A percentile compares a stretch with the other conserved stretches of the same genome.
phyloP scores from a whole-genome alignment of 2,888 invertebrate species.

The Tinea pellionella region DNA sequence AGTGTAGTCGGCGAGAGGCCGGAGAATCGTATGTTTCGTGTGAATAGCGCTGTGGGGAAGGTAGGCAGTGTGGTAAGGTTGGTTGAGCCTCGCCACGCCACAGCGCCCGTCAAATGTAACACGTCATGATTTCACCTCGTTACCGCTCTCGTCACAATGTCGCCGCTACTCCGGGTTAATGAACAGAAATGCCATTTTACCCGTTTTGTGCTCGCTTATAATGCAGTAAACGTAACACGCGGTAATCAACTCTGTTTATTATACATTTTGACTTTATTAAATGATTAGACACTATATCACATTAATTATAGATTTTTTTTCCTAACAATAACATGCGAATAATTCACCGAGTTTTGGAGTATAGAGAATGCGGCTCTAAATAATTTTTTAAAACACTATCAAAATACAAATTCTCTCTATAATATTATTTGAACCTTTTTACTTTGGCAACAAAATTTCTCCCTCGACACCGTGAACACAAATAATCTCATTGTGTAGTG shows the following conservation, averaged over 20 bases:
- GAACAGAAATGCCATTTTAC: conserved; percentile 32
- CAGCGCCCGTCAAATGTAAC: conserved; percentile 18
- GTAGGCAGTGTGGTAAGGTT: neutral
- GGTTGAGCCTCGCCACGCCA: conserved; percentile 7
- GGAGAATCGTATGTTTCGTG: neutral
- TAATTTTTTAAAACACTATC: neutral
- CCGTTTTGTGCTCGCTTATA: conserved; percentile 13
- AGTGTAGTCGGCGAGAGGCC: neutral
- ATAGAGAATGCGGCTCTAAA: neutral
- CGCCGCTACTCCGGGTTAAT: conserved; percentile 34
- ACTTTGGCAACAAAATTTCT: conserved; percentile 26
- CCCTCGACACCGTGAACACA: conserved; percentile 24
- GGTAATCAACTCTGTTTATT: conserved; percentile 13
- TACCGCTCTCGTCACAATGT: conserved; percentile 37
- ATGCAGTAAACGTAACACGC: conserved; percentile 9
- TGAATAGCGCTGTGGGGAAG: neutral
- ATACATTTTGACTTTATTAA: conserved; percentile 9
- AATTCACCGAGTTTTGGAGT: no score
- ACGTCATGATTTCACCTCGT: conserved; percentile 39
- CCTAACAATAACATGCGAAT: neutral
- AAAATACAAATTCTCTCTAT: neutral
- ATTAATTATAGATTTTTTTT: neutral
- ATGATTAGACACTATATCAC: neutral
- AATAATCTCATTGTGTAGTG: conserved; percentile 34
- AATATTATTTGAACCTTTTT: conserved; percentile 14